Evolutionary conservation across 1,140 invertebrate species (phyloP).

Genomic region (Drosophila bocki): DNA sequence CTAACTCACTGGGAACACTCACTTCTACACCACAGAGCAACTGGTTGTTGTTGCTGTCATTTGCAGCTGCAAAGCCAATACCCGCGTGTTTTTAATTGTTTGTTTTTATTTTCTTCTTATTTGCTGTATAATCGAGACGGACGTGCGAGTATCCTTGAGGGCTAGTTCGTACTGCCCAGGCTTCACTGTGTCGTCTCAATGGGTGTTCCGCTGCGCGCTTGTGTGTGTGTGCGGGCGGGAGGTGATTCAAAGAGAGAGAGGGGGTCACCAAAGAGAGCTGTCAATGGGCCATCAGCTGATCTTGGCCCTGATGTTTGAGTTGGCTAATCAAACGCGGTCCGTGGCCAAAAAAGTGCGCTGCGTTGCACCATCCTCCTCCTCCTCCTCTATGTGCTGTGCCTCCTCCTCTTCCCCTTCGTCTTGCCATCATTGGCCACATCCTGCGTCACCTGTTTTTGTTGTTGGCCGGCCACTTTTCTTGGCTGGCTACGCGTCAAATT

Average conservation of each 20-base stretch:
- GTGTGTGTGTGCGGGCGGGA: constrained; percentile 14
- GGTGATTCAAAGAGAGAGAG: background rate
- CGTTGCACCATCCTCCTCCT: constrained; percentile 34
- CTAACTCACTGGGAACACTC: constrained; percentile 32
- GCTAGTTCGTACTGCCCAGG: constrained; percentile 41
- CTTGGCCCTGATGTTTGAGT: constrained; percentile 81
- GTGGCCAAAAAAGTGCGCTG: constrained; percentile 66
- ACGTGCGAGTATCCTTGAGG: constrained; percentile 58
- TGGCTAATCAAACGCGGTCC: constrained; percentile 79
- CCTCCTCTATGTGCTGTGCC: background rate
- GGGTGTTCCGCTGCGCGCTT: constrained; percentile 10
- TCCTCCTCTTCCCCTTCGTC: constrained; percentile 6
- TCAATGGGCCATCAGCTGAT: constrained; percentile 71
- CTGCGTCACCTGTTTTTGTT: constrained; percentile 67
- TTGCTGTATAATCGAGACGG: constrained; percentile 84
- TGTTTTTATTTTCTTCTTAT: constrained; percentile 53
- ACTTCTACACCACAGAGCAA: constrained; percentile 47
- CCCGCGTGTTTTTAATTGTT: constrained; percentile 57
- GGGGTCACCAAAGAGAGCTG: constrained; percentile 29
- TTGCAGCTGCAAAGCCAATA: constrained; percentile 50
- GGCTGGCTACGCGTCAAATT: constrained; percentile 83
- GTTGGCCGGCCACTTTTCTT: constrained; percentile 83
- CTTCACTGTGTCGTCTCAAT: constrained; percentile 43
- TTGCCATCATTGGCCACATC: constrained; percentile 56
- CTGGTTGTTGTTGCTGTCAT: constrained; percentile 60